These are phyloP conservation scores for Rallus limicola DNA, from an alignment of 2,113 vertebrate species.

Conservation along the genomic window DNA sequence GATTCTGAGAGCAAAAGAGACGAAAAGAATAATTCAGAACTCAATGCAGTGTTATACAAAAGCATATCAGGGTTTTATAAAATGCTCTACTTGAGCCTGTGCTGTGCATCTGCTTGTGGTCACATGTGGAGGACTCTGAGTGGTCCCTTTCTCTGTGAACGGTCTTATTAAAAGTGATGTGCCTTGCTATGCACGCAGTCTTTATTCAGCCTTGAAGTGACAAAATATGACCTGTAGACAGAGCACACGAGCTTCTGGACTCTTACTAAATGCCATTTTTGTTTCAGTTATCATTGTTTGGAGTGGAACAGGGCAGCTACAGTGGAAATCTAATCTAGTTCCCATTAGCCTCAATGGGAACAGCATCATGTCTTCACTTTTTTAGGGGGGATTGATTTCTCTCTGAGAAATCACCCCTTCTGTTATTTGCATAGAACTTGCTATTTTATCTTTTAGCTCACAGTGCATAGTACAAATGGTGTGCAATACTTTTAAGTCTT, in stretches of 20 bases:
- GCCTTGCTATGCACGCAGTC: neutral
- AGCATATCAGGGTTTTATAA: constrained; percentile 18
- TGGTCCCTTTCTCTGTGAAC: neutral
- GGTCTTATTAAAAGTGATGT: neutral
- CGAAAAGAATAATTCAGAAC: constrained; percentile 71
- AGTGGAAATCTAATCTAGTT: constrained; percentile 19
- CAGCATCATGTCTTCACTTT: neutral
- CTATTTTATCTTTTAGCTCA: neutral
- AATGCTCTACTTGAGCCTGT: neutral
- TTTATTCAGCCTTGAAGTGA: constrained; percentile 8
- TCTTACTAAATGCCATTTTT: constrained; percentile 26
- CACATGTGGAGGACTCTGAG: constrained; percentile 27
- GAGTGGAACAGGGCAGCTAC: neutral
- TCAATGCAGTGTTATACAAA: constrained; percentile 23
- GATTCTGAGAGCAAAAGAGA: constrained; percentile 72
- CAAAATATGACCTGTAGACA: constrained; percentile 45
- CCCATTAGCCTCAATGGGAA: neutral
- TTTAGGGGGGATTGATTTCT: neutral
- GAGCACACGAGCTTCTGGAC: constrained; percentile 1
- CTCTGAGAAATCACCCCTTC: neutral
- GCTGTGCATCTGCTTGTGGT: neutral
- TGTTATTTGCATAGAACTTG: neutral
- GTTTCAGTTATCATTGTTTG: constrained; percentile 11
- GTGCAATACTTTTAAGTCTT: neutral
- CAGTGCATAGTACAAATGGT: neutral